A percentile compares a stretch with the other conserved stretches of the same genome.
These are phyloP conservation scores for Monoplex corrugatus DNA, from an alignment of 2,888 invertebrate genomes.

Conservation along the genomic window DNA sequence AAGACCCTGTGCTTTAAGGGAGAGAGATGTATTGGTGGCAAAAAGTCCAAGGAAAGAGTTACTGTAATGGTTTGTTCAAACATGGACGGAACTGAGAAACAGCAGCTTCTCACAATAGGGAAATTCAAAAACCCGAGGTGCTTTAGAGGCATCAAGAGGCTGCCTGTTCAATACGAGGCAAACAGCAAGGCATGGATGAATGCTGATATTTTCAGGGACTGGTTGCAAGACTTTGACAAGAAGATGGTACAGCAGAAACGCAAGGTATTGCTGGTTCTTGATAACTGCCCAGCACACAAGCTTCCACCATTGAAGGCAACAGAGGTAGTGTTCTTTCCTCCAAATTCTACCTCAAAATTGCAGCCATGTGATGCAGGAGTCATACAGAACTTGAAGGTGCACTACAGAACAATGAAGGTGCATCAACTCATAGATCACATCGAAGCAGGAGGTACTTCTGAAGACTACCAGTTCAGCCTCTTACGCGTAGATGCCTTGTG, in stretches of 20 bases:
- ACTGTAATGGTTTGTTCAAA: constrained; percentile 54
- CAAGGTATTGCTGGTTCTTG: constrained; percentile 21
- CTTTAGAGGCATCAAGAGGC: constrained; percentile 43
- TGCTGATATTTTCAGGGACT: constrained; percentile 42
- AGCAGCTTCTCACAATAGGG: constrained; percentile 56
- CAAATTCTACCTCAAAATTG: constrained; percentile 40
- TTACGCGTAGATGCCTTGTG: neutral
- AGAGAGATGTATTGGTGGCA: constrained; percentile 53
- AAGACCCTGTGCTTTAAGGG: constrained; percentile 52
- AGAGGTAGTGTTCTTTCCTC: constrained; percentile 35
- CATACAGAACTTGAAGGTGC: constrained; percentile 34
- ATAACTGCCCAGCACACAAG: constrained; percentile 17
- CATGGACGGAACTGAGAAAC: constrained; percentile 56
- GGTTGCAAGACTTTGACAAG: constrained; percentile 24
- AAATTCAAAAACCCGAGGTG: constrained; percentile 53
- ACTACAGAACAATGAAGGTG: neutral
- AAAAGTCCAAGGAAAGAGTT: constrained; percentile 55
- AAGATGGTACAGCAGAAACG: neutral
- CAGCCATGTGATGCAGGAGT: constrained; percentile 40
- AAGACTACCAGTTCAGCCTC: constrained; percentile 15
- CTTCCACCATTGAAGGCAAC: constrained; percentile 16
- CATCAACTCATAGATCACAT: neutral
- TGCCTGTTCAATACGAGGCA: constrained; percentile 46
- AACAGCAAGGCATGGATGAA: constrained; percentile 54
- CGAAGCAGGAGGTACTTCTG: neutral